Evolutionary conservation across 2,113 vertebrate genomes (phyloP), one percentile per base, ranked within the genome.

Genomic region (Grallaria varia): DNA sequence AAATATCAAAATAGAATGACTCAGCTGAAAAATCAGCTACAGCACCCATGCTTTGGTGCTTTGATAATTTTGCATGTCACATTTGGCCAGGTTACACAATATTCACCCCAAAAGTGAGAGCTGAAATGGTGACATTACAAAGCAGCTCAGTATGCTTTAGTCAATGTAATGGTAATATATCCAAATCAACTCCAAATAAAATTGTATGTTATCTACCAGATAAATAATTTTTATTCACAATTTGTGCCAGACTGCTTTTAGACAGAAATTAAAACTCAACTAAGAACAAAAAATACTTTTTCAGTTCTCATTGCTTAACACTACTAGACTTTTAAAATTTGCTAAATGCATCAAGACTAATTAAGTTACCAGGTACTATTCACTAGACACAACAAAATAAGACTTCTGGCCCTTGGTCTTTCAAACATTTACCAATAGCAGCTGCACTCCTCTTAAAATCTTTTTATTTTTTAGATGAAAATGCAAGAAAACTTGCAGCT

Each of bases 321-420:
- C 10, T n/a, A 60, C 2, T 25, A 60, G 33, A 53, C 66, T 39
- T 9, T 55, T 21, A 72, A 87, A 90, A 79, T 14, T 68, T 71
- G 12, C 8, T 83, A 86, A 60, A 92, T 16, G 22, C 58, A 68
- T 6, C 35, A 63, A 71, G 22, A 55, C 52, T 73, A 58, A 69
- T 58, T 45, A 92, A 44, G 25, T 47, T n/a, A 69, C 24, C 22
- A 76, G 13, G 11, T 33, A 92, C 66, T 53, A 86, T 19, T 40
- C 50, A 71, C 30, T 28, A 84, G 60, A 80, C 92, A 12, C 13
- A 59, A 67, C 18, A 62, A 69, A 68, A 90, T 2, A 60, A 60
- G 40, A 86, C 0, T 5, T 42, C 40, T 50, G 16, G n/a, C 20
- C 44, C 31, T 50, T 0, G 0, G 10, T 50, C 68, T 69, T 93